These are phyloP conservation scores for Saxicola maurus DNA, from an alignment of 2,797 vertebrate species.

Conservation along the genomic window DNA sequence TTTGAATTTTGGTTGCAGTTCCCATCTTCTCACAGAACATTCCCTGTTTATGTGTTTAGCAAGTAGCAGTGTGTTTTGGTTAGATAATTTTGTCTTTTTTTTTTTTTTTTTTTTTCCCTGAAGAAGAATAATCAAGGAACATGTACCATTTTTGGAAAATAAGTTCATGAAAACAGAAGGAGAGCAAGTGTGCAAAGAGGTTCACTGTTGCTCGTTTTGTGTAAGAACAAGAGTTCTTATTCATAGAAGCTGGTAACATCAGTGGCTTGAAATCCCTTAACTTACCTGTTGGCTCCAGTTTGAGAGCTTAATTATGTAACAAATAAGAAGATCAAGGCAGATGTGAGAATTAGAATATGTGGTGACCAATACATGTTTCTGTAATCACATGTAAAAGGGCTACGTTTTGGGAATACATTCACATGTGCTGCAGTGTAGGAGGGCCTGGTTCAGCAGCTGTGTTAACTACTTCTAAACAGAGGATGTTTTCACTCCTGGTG, in stretches of 20 bases:
- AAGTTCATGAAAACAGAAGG: neutral
- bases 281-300: neutral
- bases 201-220: fast-evolving
- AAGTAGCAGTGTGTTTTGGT: neutral
- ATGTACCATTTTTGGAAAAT: neutral
- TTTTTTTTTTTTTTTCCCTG: neutral
- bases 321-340: neutral
- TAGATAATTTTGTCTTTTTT: neutral
- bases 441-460: neutral
- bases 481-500: neutral
- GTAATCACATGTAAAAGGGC: neutral
- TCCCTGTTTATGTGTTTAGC: neutral
- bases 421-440: neutral
- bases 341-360: neutral
- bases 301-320: neutral
- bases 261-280: neutral
- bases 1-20: neutral
- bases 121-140: neutral
- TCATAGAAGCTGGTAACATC: neutral
- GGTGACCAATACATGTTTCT: neutral
- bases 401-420: neutral
- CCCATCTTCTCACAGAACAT: neutral
- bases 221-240: neutral
- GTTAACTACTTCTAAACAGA: neutral
- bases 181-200: neutral